Conservation (phyloP, 2,888 invertebrate genomes). For the Charanyca ferruginea region DNA sequence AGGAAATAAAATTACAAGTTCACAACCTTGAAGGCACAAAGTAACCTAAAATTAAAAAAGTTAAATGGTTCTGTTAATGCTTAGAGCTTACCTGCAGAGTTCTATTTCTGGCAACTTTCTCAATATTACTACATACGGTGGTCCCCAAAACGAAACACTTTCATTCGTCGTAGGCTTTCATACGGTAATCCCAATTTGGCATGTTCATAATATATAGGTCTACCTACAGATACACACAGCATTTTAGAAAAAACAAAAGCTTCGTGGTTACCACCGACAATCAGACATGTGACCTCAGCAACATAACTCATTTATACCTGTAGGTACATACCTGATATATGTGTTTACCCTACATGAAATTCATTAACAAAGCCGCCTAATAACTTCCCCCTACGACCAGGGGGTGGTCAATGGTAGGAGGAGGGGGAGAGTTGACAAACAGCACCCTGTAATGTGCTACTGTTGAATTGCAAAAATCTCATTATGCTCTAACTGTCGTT, state of each 20-base stretch:
- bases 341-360: conserved; percentile 77
- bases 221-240: not conserved
- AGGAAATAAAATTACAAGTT: no score
- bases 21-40: no score
- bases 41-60: no score
- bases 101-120: no score
- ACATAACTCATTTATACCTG: conserved; percentile 68
- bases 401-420: conserved; percentile 65
- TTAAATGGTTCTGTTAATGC: no score
- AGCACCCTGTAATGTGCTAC: conserved; percentile 88
- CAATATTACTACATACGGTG: no score
- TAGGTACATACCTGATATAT: conserved; percentile 63
- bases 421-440: conserved; percentile 80
- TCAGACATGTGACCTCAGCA: conserved; percentile 59
- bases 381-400: conserved; percentile 75
- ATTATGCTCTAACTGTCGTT: conserved; percentile 91
- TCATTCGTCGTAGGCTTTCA: not conserved
- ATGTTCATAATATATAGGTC: not conserved
- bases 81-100: no score
- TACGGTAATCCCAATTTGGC: not conserved
- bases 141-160: no score
- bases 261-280: conserved; percentile 44
- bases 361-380: conserved; percentile 85
- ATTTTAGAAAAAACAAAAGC: conserved; percentile 36
- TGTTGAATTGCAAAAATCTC: conserved; percentile 91